Percentiles rank a stretch among this genome's conserved stretches.
Evolutionary conservation across 2,888 invertebrate species (phyloP).

Genomic region (Venusia cambrica): DNA sequence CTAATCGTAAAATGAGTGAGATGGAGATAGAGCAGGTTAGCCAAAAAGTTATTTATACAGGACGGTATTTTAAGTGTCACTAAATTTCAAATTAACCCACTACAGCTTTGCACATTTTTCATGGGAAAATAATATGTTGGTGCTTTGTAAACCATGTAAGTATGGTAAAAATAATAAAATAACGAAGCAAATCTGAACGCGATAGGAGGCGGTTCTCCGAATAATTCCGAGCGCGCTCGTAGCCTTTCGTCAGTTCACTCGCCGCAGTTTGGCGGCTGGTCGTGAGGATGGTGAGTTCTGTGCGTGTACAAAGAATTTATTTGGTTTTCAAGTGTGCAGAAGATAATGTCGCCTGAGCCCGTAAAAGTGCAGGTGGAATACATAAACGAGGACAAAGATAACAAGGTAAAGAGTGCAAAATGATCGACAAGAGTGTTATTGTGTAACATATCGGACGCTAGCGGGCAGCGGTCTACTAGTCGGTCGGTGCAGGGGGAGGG

Average conservation of each 20-base stretch:
- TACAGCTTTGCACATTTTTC: not conserved
- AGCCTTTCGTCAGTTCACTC: conserved; percentile 66
- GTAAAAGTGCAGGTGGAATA: conserved; percentile 74
- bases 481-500: conserved; percentile 78
- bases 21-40: conserved; percentile 49
- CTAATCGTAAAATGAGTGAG: conserved; percentile 65
- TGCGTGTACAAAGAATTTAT: conserved; percentile 73
- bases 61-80: not conserved
- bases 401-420: conserved; percentile 67
- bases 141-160: not conserved
- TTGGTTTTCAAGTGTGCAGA: conserved; percentile 66
- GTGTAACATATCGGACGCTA: conserved; percentile 76
- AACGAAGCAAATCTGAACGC: conserved; percentile 58
- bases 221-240: conserved; percentile 62
- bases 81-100: not conserved
- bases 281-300: conserved; percentile 76
- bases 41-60: conserved; percentile 28
- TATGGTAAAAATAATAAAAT: conserved; percentile 38
- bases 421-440: conserved; percentile 66
- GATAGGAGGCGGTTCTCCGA: conserved; percentile 80
- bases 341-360: conserved; percentile 79
- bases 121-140: conserved; percentile 2
- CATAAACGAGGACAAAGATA: conserved; percentile 71
- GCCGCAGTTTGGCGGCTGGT: conserved; percentile 79
- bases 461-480: conserved; percentile 76